Base-by-base conservation (phyloP, 2,888 invertebrate species). In the Syritta pipiens region DNA sequence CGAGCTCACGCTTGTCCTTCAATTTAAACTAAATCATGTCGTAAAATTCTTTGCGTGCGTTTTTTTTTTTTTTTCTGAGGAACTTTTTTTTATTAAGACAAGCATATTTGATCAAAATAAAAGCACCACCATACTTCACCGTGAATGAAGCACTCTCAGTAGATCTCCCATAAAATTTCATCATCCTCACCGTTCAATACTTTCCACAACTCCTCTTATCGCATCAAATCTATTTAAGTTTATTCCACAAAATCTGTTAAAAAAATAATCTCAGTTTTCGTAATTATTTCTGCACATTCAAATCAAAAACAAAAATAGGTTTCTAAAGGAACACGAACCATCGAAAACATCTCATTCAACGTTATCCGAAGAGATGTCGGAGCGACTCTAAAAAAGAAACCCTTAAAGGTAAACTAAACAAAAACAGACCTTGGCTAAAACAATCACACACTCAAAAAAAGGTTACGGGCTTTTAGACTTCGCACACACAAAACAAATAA, bases 301-400 rank as follows among this genome's bases (percentile, higher is more conserved):
- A 68, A 59, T 40, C 59, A 37, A 69, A 26, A 24, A 12, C 46
- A 42, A 69, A n/a, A 75, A 53, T 63, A 81, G 74, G 55, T 57
- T 71, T 75, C 84, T 85, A 83, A 81, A 79, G 72, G 84, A 74
- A 67, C 83, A 83, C 46, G 79, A 84, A 63, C 81, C 83, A 68
- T 83, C 85, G 60, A 84, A 82, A 68, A 83, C 84, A 67, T 83
- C 84, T 49, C 84, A 82, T 51, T 86, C 87, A 40, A 85, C 87
- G 14, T 24, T 48, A 53, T 60, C 81, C 51, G 81, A 81, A 59
- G 81, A 75, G 46, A 40, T 81, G 40, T 75, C 81, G 40, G 81
- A 81, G 6, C 81, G 75, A 53, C 51, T 81, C 6, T 81, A 62
- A 68, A 48, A 46, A 44, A 84, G 32, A 40, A 30, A 53, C 12